phyloP scores from a whole-genome alignment of 1,140 invertebrate genomes.

The Drosophila subpulchrella region DNA sequence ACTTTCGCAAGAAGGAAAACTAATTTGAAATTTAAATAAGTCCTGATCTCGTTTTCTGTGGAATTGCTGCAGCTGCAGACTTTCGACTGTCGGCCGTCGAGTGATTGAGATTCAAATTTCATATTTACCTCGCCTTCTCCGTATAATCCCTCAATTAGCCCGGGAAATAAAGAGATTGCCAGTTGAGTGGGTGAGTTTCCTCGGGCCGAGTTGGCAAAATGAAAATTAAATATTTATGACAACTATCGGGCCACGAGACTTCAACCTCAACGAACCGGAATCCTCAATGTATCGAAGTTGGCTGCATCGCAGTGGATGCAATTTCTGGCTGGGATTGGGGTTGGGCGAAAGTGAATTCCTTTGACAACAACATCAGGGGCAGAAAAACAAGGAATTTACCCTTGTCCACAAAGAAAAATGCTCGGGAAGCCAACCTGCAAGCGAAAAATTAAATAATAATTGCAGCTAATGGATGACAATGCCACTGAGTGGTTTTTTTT shows the following conservation, averaged over 20 bases:
- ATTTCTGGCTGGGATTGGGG: background rate
- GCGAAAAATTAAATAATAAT: slow-evolving; percentile 24
- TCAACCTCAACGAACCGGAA: slow-evolving; percentile 3
- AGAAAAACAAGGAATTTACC: background rate
- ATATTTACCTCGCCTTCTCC: slow-evolving; percentile 28
- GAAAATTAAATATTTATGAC: slow-evolving; percentile 70
- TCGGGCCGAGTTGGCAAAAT: slow-evolving; percentile 29
- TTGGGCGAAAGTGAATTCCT: background rate
- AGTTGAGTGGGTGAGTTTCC: slow-evolving; percentile 13
- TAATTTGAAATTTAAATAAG: slow-evolving; percentile 42
- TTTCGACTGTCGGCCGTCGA: background rate
- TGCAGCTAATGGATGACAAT: slow-evolving; percentile 8
- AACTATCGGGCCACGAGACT: slow-evolving; percentile 21
- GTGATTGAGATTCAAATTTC: slow-evolving; percentile 22
- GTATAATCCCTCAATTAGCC: slow-evolving; percentile 47
- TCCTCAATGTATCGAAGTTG: background rate
- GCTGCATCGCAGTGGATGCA: background rate
- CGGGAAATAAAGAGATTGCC: slow-evolving; percentile 24
- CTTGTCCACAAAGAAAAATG: background rate
- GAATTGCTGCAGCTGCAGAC: slow-evolving; percentile 18
- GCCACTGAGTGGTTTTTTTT: background rate
- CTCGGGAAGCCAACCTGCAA: background rate
- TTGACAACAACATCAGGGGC: slow-evolving; percentile 7
- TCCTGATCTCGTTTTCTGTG: slow-evolving; percentile 16
- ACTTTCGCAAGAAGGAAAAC: slow-evolving; percentile 17